These are phyloP conservation scores for Melanotaenia trifasciata DNA, from an alignment of 2,797 vertebrate genomes.

Conservation along the genomic window DNA sequence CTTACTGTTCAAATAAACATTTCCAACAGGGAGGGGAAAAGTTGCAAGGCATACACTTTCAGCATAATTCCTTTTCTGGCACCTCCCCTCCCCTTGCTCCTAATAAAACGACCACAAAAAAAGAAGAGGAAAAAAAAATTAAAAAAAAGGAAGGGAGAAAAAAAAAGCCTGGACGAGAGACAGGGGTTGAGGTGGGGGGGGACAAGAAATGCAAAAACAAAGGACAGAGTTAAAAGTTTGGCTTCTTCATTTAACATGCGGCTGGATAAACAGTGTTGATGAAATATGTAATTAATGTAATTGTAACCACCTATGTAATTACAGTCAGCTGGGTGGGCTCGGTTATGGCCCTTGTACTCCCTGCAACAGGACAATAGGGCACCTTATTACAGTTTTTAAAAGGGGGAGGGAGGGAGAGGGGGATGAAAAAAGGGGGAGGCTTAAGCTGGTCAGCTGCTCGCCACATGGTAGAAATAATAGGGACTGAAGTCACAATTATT, in stretches of 20 bases:
- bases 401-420: slow-evolving; percentile 22
- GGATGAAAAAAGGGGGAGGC: slow-evolving; percentile 55
- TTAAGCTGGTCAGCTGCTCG: slow-evolving; percentile 96
- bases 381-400: slow-evolving; percentile 86
- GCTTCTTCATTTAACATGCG: slow-evolving; percentile 74
- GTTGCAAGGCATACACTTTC: slow-evolving; percentile 90
- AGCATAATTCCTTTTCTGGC: slow-evolving; percentile 86
- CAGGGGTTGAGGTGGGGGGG: neutral
- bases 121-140: slow-evolving; percentile 27
- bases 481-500: slow-evolving; percentile 91
- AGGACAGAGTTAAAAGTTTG: slow-evolving; percentile 80
- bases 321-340: slow-evolving; percentile 78
- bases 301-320: slow-evolving; percentile 88
- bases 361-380: slow-evolving; percentile 79
- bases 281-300: slow-evolving; percentile 88
- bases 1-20: slow-evolving; percentile 93
- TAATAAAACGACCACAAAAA: slow-evolving; percentile 78
- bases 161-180: slow-evolving; percentile 27
- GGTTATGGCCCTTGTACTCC: slow-evolving; percentile 56
- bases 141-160: slow-evolving; percentile 8
- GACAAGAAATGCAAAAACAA: slow-evolving; percentile 73
- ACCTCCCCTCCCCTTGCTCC: slow-evolving; percentile 76
- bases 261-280: slow-evolving; percentile 85
- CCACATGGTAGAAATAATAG: slow-evolving; percentile 93
- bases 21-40: slow-evolving; percentile 86